Percentiles rank a stretch among this genome's conserved stretches.
Evolutionary conservation across 2,113 vertebrate genomes (phyloP).

Genomic region (Ammodytes dubius): DNA sequence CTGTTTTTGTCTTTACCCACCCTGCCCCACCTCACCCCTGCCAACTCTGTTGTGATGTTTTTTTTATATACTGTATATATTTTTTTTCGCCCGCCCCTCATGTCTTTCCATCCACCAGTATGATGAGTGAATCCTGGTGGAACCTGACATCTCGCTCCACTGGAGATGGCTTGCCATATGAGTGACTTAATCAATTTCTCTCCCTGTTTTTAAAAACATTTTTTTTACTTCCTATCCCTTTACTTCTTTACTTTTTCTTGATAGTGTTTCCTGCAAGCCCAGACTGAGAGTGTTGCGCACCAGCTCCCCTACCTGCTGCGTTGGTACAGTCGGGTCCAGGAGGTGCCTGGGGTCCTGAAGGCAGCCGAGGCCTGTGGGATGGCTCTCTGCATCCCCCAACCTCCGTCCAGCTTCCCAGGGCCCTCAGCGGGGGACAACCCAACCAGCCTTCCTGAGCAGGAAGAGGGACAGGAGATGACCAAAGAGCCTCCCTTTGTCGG

Average conservation of each 20-base stretch:
- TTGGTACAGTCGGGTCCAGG: constrained; percentile 92
- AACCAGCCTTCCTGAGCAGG: constrained; percentile 51
- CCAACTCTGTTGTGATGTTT: constrained; percentile 38
- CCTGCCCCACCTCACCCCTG: constrained; percentile 1
- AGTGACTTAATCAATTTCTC: constrained; percentile 66
- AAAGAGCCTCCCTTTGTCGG: constrained; percentile 88
- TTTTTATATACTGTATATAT: background rate
- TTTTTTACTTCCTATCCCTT: constrained; percentile 1
- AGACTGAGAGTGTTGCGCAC: constrained; percentile 69
- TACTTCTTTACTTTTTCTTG: constrained; percentile 22
- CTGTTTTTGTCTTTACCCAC: constrained; percentile 48
- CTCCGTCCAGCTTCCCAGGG: constrained; percentile 28
- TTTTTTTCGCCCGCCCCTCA: background rate
- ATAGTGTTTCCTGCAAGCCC: constrained; percentile 86
- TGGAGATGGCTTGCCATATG: constrained; percentile 59
- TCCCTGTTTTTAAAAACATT: constrained; percentile 4
- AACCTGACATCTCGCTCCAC: constrained; percentile 51
- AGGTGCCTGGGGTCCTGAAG: constrained; percentile 88
- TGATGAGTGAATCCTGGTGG: constrained; percentile 52
- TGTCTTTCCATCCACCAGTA: constrained; percentile 20
- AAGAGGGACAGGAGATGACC: constrained; percentile 67
- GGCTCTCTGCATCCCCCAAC: constrained; percentile 76
- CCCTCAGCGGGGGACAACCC: background rate
- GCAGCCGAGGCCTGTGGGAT: constrained; percentile 90
- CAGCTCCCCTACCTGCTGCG: constrained; percentile 88